Evolutionary conservation across 2,888 invertebrate genomes (phyloP), one percentile per base, ranked within the genome.

Genomic region (Sabellastarte sp.): DNA sequence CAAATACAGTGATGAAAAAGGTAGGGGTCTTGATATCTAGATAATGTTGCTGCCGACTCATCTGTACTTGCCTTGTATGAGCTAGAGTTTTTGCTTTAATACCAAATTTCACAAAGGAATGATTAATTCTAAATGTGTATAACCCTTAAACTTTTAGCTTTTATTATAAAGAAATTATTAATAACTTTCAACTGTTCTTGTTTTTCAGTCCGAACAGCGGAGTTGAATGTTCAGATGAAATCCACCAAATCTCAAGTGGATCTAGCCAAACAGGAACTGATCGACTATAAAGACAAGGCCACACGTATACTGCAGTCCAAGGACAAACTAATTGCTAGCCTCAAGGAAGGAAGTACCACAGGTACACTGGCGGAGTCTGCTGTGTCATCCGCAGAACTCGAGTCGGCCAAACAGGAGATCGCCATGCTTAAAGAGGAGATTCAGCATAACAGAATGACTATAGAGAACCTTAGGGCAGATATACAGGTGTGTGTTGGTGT

Each of bases 241-340:
- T 69, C 80, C 52, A 75, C 82, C n/a, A 84, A 82, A 70, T 75
- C 75, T 33, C 81, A 78, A 65, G 72, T 83, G 31, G 84, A 85
- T 28, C 75, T 80, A 29, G 80, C 84, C 28, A 84, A 84, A 70
- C 84, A 82, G 72, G 92, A 93, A 78, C 87, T 91, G 74, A 88
- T 89, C 61, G 90, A 90, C 61, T 92, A 93, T 81, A 89, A 90
- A 73, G 88, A 88, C n/a, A 90, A 92, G 76, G 92, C 92, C 0
- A 88, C 91, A 74, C 87, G 89, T 69, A 91, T 91, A 65, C 83
- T 93, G 5, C 74, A 84, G 82, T 82, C 84, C 67, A 92, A 92
- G 76, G 92, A 93, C 76, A 88, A 89, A 72, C 82, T 92, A 65
- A 73, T 70, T 52, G 50, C 69, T 29, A 72, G 63, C 24, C 61